Evolutionary conservation across 2,888 invertebrate genomes (phyloP).

Genomic region (Stratiomys singularior): DNA sequence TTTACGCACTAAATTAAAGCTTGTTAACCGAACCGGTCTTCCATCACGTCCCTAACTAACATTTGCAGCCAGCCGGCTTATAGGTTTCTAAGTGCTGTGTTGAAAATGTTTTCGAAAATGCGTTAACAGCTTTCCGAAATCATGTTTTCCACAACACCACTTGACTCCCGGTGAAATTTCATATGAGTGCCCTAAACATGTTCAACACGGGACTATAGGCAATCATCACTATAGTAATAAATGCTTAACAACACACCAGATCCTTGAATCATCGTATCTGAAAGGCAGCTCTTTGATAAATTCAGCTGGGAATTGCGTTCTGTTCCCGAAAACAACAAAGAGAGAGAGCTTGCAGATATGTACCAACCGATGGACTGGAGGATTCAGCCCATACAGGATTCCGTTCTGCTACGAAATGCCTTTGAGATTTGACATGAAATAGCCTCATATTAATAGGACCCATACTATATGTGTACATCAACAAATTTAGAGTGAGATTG

Average conservation of each 20-base stretch:
- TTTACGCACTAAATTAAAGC: background rate
- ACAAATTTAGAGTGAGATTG: too few relatives aligned
- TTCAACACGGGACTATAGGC: background rate
- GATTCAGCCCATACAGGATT: background rate
- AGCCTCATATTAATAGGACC: too few relatives aligned
- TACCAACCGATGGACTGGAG: background rate
- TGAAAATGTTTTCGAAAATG: conserved; percentile 33
- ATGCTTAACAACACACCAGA: conserved; percentile 30
- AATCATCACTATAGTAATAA: conserved; percentile 29
- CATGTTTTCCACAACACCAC: conserved; percentile 36
- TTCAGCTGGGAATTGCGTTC: conserved; percentile 9
- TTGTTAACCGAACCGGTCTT: background rate
- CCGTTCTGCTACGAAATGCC: background rate
- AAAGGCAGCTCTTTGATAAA: conserved; percentile 26
- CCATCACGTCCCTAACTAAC: background rate
- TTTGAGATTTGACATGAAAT: background rate
- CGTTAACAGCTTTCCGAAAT: conserved; percentile 43
- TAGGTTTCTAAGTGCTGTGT: background rate
- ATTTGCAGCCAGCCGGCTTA: background rate
- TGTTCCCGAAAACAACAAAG: conserved; percentile 3
- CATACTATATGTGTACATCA: too few relatives aligned
- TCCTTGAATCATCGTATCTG: conserved; percentile 1
- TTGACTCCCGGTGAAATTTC: conserved; percentile 15
- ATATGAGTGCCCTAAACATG: conserved; percentile 18
- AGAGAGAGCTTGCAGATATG: background rate